Conservation (phyloP, 1,140 invertebrate genomes). For the Euura saliciscinereae region DNA sequence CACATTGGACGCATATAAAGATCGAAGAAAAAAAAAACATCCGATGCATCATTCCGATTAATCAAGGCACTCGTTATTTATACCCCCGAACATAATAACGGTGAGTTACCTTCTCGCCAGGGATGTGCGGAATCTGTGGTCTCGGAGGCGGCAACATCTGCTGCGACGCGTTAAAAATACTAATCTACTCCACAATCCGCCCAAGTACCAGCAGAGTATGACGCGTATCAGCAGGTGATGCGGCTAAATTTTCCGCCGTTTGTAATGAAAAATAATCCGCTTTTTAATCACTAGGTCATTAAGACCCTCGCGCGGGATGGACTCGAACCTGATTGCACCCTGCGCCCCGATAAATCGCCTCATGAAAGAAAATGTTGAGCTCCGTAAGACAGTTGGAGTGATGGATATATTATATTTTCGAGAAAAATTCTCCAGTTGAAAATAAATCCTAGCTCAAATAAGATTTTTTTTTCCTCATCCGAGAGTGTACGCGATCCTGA, state of each 20-base stretch:
- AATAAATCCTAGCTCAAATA: not conserved
- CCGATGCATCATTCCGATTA: too few species aligned
- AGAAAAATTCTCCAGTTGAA: not conserved
- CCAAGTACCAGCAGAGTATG: not conserved
- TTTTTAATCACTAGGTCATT: not conserved
- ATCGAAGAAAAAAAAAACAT: too few species aligned
- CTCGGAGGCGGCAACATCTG: not conserved
- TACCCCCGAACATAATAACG: slow-evolving; percentile 10
- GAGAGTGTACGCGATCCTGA: not conserved
- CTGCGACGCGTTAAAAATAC: not conserved
- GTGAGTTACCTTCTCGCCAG: slow-evolving; percentile 10
- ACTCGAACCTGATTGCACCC: not conserved
- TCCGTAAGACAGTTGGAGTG: too few species aligned
- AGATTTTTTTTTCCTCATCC: not conserved
- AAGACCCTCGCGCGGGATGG: too few species aligned
- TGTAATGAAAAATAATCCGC: not conserved
- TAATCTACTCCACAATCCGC: not conserved
- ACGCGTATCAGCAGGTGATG: too few species aligned
- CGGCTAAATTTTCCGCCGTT: not conserved
- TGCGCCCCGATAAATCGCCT: too few species aligned
- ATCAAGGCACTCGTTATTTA: not conserved
- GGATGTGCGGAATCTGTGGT: not conserved
- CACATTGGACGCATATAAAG: too few species aligned
- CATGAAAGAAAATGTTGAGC: too few species aligned
- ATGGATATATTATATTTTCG: too few species aligned